A percentile compares a stretch with the other conserved stretches of the same genome.
Evolutionary conservation across 2,888 invertebrate species (phyloP).

Genomic region (Polyommatus iphigenia): DNA sequence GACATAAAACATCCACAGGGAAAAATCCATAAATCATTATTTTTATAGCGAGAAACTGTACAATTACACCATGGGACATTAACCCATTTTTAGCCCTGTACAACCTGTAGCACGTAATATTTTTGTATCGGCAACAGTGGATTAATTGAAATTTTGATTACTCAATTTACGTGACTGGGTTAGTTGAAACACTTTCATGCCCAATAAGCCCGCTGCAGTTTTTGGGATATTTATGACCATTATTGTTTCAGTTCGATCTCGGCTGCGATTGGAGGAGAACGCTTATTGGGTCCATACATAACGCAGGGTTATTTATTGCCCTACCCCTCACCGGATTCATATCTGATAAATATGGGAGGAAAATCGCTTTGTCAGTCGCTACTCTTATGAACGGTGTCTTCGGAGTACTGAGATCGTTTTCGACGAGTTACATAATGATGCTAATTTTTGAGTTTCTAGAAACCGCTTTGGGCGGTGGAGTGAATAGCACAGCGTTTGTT

Average conservation of each 20-base stretch:
- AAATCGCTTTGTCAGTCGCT: constrained; percentile 69
- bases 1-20: no score
- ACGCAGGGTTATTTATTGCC: constrained; percentile 82
- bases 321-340: constrained; percentile 81
- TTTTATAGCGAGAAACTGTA: no score
- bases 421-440: constrained; percentile 66
- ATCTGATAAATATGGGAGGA: constrained; percentile 83
- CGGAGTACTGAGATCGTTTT: constrained; percentile 66
- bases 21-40: no score
- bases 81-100: no score
- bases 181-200: background rate
- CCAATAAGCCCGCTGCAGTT: background rate
- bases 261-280: constrained; percentile 83
- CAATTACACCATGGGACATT: no score
- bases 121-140: background rate
- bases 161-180: background rate
- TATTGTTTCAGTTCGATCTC: constrained; percentile 72
- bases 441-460: constrained; percentile 66
- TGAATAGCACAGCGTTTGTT: constrained; percentile 76
- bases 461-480: constrained; percentile 60
- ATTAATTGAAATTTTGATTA: background rate
- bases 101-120: background rate
- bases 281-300: constrained; percentile 83
- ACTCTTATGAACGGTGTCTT: constrained; percentile 60
- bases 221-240: constrained; percentile 34